Evolutionary conservation across 2,888 invertebrate species (phyloP).

Genomic region (Eupsilia transversa): DNA sequence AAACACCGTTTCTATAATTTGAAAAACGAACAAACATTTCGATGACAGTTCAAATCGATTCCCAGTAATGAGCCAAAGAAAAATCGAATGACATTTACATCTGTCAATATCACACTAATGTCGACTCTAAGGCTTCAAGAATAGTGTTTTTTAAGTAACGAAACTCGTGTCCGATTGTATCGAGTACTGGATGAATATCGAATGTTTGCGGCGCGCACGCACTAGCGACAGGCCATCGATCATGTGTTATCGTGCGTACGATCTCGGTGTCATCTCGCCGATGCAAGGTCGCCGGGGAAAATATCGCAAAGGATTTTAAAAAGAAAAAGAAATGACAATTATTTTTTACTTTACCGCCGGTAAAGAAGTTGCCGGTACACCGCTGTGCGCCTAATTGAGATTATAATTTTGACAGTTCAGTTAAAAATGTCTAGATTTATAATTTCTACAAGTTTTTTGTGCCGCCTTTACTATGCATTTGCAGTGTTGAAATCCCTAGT

Average conservation of each 20-base stretch:
- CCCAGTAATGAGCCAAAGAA: constrained; percentile 74
- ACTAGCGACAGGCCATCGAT: constrained; percentile 79
- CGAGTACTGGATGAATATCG: constrained; percentile 70
- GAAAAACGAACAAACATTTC: constrained; percentile 64
- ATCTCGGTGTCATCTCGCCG: constrained; percentile 76
- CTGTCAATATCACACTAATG: constrained; percentile 65
- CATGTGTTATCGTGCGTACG: constrained; percentile 75
- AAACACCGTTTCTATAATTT: constrained; percentile 62
- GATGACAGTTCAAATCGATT: constrained; percentile 78
- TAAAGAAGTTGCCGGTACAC: constrained; percentile 40
- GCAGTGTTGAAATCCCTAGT: too few species aligned
- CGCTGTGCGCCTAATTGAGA: constrained; percentile 52
- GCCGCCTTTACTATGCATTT: too few species aligned
- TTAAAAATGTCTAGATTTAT: constrained; percentile 43
- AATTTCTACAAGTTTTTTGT: constrained; percentile 49
- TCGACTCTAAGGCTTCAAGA: constrained; percentile 62
- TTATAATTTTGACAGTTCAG: constrained; percentile 58
- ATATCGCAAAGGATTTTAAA: constrained; percentile 52
- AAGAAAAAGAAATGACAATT: constrained; percentile 45
- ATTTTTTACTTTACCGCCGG: constrained; percentile 53
- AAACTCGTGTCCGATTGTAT: constrained; percentile 70
- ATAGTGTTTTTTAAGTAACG: constrained; percentile 67
- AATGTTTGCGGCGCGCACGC: constrained; percentile 71
- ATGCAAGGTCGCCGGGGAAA: constrained; percentile 76
- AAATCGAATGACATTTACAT: constrained; percentile 72